Percentiles rank a stretch among this genome's conserved stretches.
Evolutionary conservation across 2,888 invertebrate genomes (phyloP).

Genomic region (Latrodectus elegans): DNA sequence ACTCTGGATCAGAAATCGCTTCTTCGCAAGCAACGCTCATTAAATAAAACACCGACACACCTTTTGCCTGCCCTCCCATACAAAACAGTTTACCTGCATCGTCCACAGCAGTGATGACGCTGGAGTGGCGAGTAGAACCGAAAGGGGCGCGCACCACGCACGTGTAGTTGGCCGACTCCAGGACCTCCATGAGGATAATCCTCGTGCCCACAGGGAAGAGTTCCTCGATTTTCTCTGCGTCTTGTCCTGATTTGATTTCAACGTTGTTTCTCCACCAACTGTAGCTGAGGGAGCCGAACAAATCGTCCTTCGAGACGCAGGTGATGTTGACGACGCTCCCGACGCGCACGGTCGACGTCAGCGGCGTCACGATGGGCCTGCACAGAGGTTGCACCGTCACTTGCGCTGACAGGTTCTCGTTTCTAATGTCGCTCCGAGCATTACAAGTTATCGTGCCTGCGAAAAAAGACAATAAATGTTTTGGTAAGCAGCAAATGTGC

Average conservation of each 20-base stretch:
- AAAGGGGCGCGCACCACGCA: conserved; percentile 7
- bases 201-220: conserved; percentile 18
- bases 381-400: background rate
- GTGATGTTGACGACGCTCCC: conserved; percentile 19
- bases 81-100: background rate
- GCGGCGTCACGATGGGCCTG: conserved; percentile 1
- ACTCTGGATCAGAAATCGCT: background rate
- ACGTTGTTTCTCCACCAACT: conserved; percentile 13
- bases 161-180: conserved; percentile 4
- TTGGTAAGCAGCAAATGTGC: too few relatives aligned
- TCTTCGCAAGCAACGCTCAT: background rate
- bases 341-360: background rate
- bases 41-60: background rate
- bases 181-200: background rate
- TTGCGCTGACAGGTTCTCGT: background rate
- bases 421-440: background rate
- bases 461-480: background rate
- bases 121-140: background rate
- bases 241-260: background rate
- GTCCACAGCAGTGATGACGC: conserved; percentile 12
- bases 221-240: conserved; percentile 18
- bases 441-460: conserved; percentile 22
- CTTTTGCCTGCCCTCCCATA: background rate
- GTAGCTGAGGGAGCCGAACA: background rate
- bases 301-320: conserved; percentile 19